These are phyloP conservation scores for Ivindomyrus marchei DNA, from an alignment of 2,113 vertebrate species.

Conservation along the genomic window DNA sequence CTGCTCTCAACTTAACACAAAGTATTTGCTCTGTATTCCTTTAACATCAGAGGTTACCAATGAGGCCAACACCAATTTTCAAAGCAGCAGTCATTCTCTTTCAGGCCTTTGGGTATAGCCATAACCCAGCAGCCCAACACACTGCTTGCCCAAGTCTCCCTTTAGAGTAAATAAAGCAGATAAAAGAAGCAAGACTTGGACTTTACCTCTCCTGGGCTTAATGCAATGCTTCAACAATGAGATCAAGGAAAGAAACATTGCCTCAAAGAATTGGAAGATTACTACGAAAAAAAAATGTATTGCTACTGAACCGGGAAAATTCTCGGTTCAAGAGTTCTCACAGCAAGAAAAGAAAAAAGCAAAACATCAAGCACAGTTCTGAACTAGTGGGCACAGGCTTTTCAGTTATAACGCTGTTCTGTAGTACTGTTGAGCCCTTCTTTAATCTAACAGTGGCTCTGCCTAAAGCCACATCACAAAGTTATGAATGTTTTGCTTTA, in stretches of 20 bases:
- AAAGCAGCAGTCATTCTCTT: not conserved
- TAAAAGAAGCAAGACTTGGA: not conserved
- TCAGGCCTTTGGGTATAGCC: not conserved
- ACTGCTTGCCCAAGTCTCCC: not conserved
- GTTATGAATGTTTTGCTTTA: not conserved
- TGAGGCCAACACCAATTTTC: not conserved
- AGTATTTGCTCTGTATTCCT: not conserved
- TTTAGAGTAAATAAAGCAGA: constrained; percentile 1
- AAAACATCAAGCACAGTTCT: not conserved
- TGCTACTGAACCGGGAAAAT: not conserved
- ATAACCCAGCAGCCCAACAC: not conserved
- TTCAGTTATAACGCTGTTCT: not conserved
- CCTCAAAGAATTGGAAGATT: constrained; percentile 8
- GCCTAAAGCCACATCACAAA: not conserved
- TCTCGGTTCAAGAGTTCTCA: not conserved
- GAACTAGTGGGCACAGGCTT: not conserved
- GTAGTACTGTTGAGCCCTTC: not conserved
- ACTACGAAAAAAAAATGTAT: not conserved
- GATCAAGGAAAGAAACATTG: not conserved
- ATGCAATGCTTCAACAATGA: not conserved
- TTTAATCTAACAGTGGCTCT: not conserved
- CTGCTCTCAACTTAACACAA: not conserved
- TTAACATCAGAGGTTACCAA: not conserved
- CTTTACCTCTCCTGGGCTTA: not conserved
- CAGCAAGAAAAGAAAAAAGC: not conserved